Conservation (phyloP, 2,888 invertebrate genomes). For the Erebia ligea region DNA sequence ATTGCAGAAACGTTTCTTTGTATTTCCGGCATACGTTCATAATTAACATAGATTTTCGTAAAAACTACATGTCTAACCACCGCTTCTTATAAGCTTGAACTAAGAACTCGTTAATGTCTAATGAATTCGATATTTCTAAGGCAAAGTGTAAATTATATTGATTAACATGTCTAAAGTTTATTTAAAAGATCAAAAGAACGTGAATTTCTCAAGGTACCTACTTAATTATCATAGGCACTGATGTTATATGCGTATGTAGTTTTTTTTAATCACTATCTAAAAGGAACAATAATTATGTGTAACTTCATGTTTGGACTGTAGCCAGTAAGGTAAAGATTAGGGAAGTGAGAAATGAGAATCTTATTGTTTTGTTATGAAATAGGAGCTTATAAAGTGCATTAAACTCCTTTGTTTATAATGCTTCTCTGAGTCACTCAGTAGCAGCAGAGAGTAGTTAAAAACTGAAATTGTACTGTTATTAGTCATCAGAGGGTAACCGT, state of each 20-base stretch:
- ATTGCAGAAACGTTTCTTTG: slow-evolving; percentile 35
- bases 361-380: slow-evolving; percentile 16
- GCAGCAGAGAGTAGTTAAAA: slow-evolving; percentile 37
- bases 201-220: slow-evolving; percentile 60
- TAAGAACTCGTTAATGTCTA: background rate
- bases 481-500: slow-evolving; percentile 41
- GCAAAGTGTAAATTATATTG: background rate
- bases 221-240: slow-evolving; percentile 50
- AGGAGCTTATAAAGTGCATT: slow-evolving; percentile 15
- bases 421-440: slow-evolving; percentile 45
- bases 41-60: background rate
- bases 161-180: slow-evolving; percentile 8
- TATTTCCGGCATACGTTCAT: slow-evolving; percentile 28
- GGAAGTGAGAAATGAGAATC: background rate
- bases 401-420: slow-evolving; percentile 46
- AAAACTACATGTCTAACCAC: background rate
- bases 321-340: slow-evolving; percentile 38
- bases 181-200: slow-evolving; percentile 41
- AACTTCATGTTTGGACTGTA: slow-evolving; percentile 41
- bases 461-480: slow-evolving; percentile 38
- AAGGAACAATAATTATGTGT: slow-evolving; percentile 17
- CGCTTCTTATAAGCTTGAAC: background rate
- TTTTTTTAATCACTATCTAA: slow-evolving; percentile 45
- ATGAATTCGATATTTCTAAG: background rate
- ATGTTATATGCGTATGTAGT: slow-evolving; percentile 46